phyloP scores from a whole-genome alignment of 2,888 invertebrate species.

The Limenitis camilla region DNA sequence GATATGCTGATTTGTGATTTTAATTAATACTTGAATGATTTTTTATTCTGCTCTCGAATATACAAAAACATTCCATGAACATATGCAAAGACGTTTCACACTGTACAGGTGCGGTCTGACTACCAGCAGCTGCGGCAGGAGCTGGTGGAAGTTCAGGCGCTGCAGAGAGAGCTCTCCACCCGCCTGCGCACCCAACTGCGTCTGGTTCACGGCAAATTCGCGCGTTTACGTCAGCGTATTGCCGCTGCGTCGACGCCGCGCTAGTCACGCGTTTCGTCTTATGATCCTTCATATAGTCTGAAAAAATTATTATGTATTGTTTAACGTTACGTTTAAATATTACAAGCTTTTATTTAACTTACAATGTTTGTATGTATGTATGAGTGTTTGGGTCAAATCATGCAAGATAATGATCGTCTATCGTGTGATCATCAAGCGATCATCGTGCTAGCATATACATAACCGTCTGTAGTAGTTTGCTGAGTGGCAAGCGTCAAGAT shows the following conservation, averaged over 20 bases:
- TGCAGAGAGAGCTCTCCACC: constrained; percentile 84
- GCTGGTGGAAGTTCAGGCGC: constrained; percentile 84
- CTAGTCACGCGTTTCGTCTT: constrained; percentile 16
- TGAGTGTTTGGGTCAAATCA: too few species aligned
- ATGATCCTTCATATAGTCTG: constrained; percentile 56
- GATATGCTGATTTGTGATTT: too few species aligned
- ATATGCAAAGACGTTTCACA: not conserved
- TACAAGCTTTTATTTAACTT: too few species aligned
- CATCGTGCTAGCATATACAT: too few species aligned
- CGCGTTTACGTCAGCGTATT: constrained; percentile 80
- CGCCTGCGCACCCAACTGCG: constrained; percentile 82
- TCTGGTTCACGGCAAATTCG: constrained; percentile 83
- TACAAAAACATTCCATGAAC: not conserved
- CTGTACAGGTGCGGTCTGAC: constrained; percentile 78
- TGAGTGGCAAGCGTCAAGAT: too few species aligned
- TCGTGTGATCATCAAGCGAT: too few species aligned
- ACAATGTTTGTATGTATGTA: too few species aligned
- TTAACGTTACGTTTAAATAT: too few species aligned
- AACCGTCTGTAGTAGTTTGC: too few species aligned
- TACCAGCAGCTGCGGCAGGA: constrained; percentile 86
- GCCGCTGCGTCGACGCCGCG: constrained; percentile 67
- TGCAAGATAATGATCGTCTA: too few species aligned
- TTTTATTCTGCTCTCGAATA: constrained; percentile 7
- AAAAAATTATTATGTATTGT: too few species aligned
- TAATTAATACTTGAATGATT: not conserved